Base-by-base conservation (phyloP, 2,113 vertebrate genomes). In the Corydoras sp. region DNA sequence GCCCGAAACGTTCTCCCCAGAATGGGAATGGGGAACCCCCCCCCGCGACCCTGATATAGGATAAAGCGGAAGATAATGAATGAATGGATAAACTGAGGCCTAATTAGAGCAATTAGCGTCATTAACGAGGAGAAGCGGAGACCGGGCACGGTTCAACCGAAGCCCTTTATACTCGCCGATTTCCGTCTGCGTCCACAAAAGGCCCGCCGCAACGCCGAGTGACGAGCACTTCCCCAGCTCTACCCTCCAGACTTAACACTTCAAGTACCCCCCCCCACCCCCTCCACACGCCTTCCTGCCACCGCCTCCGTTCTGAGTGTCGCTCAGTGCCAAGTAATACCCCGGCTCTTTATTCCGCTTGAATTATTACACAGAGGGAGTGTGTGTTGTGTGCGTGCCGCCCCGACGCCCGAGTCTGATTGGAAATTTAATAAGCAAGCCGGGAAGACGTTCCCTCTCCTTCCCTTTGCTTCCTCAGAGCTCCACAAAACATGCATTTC, bases 361-460 rank as follows among this genome's bases (percentile, higher is more conserved):
- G 65, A 74, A 72, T 74, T 68, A 63, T 73, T 74, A 78, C 76
- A 68, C 69, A 15, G 53, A 43, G 74, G 76, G 73, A 75, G 68
- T 76, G 18, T 81, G 77, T 78, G 65, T 59, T 81, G 79, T 76
- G 78, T 81, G 72, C 77, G 71, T 77, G 62, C 76, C 71, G 76
- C 58, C 58, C 71, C 53, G 68, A 50, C n/a, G 61, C 65, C 64
- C 54, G 49, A 69, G 49, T 73, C 76, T 76, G 76, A 83, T 75
- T 78, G 78, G 74, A 80, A 78, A 81, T 81, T 74, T 83, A 81
- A 81, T 80, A 81, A 79, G 61, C 68, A 32, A 72, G 58, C 58
- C 58, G 63, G 59, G 7, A 68, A 77, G 77, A 70, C 29, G 69
- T 72, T 65, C 30, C 32, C 32, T 12, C 65, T 29, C 64, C 12